Evolutionary conservation across 1,140 invertebrate genomes (phyloP).

Genomic region (Stegodyphus mimosarum): DNA sequence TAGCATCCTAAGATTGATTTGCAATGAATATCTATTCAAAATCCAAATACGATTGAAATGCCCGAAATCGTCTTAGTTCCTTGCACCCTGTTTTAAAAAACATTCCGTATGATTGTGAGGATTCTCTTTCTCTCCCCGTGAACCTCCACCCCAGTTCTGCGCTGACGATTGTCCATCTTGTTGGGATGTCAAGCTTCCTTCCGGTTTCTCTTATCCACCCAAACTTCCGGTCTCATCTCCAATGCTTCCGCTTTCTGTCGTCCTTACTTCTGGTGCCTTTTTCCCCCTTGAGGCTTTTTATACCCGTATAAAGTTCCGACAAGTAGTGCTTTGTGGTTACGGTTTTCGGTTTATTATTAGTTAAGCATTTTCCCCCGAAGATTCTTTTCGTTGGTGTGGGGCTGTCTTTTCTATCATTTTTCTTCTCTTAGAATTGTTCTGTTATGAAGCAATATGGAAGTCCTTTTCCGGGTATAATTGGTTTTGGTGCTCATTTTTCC

Average conservation of each 20-base stretch:
- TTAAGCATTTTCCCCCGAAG: slow-evolving; percentile 20
- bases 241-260: slow-evolving; percentile 48
- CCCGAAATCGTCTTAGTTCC: slow-evolving; percentile 43
- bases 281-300: slow-evolving; percentile 11
- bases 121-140: background rate
- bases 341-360: slow-evolving; percentile 47
- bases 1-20: background rate
- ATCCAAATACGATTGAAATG: slow-evolving; percentile 18
- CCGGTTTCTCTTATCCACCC: slow-evolving; percentile 56
- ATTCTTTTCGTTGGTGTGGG: slow-evolving; percentile 1
- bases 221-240: slow-evolving; percentile 56
- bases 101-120: slow-evolving; percentile 37
- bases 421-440: slow-evolving; percentile 41
- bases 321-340: slow-evolving; percentile 48
- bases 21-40: background rate
- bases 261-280: slow-evolving; percentile 22
- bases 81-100: slow-evolving; percentile 45
- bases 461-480: slow-evolving; percentile 46
- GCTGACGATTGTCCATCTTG: slow-evolving; percentile 53
- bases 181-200: slow-evolving; percentile 55
- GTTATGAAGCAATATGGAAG: slow-evolving; percentile 52
- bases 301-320: background rate
- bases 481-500: slow-evolving; percentile 45
- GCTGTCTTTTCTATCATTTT: slow-evolving; percentile 47
- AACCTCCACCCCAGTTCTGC: background rate